phyloP scores from a whole-genome alignment of 2,113 vertebrate species.

The Pyxicephalus adspersus region DNA sequence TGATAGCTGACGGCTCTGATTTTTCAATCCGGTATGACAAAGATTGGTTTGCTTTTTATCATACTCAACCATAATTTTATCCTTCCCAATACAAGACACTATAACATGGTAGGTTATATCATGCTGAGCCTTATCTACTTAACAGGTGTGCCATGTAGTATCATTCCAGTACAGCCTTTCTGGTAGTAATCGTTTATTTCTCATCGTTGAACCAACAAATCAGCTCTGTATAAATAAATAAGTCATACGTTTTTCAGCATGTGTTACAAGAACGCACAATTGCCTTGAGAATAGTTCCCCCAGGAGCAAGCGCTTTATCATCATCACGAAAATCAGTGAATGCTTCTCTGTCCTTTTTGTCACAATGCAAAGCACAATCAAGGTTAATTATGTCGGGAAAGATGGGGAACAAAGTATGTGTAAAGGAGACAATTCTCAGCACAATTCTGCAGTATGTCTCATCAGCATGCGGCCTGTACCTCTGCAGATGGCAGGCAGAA shows the following conservation, averaged over 20 bases:
- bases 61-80: too few relatives aligned
- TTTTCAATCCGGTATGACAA: too few relatives aligned
- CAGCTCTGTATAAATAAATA: too few relatives aligned
- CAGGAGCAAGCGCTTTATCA: not conserved
- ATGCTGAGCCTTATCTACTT: not conserved
- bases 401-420: not conserved
- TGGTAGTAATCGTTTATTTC: not conserved
- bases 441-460: slow-evolving; percentile 3
- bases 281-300: not conserved
- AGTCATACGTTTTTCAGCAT: not conserved
- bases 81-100: too few relatives aligned
- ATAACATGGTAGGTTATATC: not conserved
- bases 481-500: slow-evolving; percentile 62
- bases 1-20: too few relatives aligned
- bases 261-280: not conserved
- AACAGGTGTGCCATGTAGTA: not conserved
- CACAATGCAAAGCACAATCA: not conserved
- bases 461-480: slow-evolving; percentile 57
- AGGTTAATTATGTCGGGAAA: not conserved
- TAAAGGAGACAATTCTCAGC: slow-evolving; percentile 51
- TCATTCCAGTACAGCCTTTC: not conserved
- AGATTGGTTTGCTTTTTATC: too few relatives aligned
- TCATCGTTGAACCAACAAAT: not conserved
- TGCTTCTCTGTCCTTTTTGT: not conserved
- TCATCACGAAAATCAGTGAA: too few relatives aligned